Conservation (phyloP, 1,140 invertebrate genomes). For the Drosophila sp. region DNA sequence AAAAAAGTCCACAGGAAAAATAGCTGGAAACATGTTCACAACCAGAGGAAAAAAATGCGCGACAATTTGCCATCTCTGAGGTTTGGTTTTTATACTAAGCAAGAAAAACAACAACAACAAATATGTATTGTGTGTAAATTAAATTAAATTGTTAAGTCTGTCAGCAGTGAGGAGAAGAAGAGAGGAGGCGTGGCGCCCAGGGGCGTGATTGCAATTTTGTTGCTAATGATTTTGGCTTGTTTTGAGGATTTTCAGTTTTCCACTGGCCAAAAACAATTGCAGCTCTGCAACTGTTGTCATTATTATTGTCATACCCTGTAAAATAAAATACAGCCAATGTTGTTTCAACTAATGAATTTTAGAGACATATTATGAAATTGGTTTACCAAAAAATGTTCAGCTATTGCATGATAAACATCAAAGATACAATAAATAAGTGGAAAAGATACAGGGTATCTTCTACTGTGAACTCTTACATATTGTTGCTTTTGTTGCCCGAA, state of each 20-base stretch:
- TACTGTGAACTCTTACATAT: not conserved
- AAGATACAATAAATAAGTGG: not conserved
- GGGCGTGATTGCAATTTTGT: slow-evolving; percentile 65
- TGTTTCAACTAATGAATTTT: too few species aligned
- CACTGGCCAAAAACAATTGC: slow-evolving; percentile 36
- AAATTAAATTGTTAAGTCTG: slow-evolving; percentile 79
- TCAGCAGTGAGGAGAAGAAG: slow-evolving; percentile 6
- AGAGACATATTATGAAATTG: too few species aligned
- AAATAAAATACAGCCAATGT: not conserved
- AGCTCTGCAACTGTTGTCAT: not conserved
- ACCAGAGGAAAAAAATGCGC: slow-evolving; percentile 22
- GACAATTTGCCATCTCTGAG: slow-evolving; percentile 40
- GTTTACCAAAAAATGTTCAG: too few species aligned
- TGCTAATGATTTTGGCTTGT: slow-evolving; percentile 81
- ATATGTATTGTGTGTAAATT: slow-evolving; percentile 65
- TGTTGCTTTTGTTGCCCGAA: slow-evolving; percentile 19
- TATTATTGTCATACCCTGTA: not conserved
- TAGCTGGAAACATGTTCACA: slow-evolving; percentile 38
- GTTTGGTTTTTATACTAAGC: slow-evolving; percentile 13
- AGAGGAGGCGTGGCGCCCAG: not conserved
- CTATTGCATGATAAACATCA: too few species aligned
- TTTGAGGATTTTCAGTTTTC: slow-evolving; percentile 70
- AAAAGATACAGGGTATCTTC: not conserved
- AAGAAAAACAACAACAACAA: slow-evolving; percentile 27
- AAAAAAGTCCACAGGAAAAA: slow-evolving; percentile 15